These are phyloP conservation scores for Opisthocomus hoazin DNA, from an alignment of 2,113 vertebrate genomes.

Conservation along the genomic window DNA sequence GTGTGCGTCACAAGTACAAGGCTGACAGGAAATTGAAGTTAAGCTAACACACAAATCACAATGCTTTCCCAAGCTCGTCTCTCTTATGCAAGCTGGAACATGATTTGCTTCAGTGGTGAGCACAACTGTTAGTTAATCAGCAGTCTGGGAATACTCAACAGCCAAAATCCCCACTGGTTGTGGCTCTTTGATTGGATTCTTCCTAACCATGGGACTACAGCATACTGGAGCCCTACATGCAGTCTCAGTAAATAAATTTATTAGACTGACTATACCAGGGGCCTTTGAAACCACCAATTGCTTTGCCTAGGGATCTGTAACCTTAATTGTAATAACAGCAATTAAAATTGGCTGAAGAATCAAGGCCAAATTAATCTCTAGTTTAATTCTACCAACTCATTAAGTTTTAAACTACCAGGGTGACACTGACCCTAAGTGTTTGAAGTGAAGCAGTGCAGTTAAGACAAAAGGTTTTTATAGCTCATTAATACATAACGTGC, in stretches of 20 bases:
- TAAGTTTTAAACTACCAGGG: not conserved
- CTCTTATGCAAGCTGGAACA: constrained; percentile 23
- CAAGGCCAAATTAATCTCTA: not conserved
- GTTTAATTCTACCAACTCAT: not conserved
- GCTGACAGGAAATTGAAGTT: constrained; percentile 69
- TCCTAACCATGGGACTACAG: constrained; percentile 1
- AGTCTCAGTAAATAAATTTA: constrained; percentile 35
- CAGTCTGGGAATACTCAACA: constrained; percentile 50
- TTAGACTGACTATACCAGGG: not conserved
- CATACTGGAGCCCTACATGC: not conserved
- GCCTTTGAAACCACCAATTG: constrained; percentile 11
- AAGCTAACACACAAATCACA: constrained; percentile 50
- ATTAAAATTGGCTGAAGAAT: not conserved
- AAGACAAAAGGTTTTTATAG: constrained; percentile 23
- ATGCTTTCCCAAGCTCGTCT: constrained; percentile 41
- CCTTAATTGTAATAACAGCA: not conserved
- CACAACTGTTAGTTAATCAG: not conserved
- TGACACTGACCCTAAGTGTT: not conserved
- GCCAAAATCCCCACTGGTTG: constrained; percentile 16
- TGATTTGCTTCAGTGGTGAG: constrained; percentile 41
- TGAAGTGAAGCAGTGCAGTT: constrained; percentile 18
- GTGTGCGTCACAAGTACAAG: constrained; percentile 29
- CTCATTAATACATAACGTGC: not conserved
- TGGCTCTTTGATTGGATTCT: constrained; percentile 27
- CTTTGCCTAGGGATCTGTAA: constrained; percentile 16